These are phyloP conservation scores for Patagioenas fasciata DNA, from an alignment of 2,113 vertebrate species.

Conservation along the genomic window DNA sequence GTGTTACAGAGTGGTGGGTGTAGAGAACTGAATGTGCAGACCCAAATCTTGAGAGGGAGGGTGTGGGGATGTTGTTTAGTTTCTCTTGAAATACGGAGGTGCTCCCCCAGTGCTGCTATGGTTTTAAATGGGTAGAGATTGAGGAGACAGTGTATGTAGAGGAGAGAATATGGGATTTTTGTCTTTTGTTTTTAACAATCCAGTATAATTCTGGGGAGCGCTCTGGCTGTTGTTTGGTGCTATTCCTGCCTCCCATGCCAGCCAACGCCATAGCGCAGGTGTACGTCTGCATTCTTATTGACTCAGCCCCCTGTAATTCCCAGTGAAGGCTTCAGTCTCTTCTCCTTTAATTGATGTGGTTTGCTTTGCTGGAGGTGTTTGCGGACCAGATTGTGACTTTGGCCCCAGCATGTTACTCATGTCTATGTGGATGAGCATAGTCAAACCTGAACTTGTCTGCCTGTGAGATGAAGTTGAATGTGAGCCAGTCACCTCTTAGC, in stretches of 20 bases:
- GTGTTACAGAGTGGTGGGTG: neutral
- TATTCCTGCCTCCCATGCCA: neutral
- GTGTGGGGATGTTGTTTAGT: neutral
- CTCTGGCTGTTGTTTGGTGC: neutral
- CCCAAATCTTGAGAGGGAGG: neutral
- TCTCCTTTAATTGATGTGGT: conserved; percentile 15
- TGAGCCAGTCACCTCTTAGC: neutral
- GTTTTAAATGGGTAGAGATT: neutral
- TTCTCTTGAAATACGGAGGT: neutral
- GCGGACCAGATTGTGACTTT: neutral
- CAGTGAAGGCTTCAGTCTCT: neutral
- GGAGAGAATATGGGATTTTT: neutral
- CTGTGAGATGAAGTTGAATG: neutral
- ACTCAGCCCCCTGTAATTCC: neutral
- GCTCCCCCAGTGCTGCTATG: neutral
- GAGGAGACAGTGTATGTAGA: neutral
- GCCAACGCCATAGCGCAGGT: neutral
- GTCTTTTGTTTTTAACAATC: neutral
- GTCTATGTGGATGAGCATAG: neutral
- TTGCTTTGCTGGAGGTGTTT: conserved; percentile 21
- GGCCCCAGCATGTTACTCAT: neutral
- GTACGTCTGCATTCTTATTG: neutral
- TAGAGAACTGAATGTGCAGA: neutral
- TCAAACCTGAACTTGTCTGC: conserved; percentile 16
- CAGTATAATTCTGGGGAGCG: neutral